phyloP scores from a whole-genome alignment of 2,797 vertebrate species.

The Halcyon leucocephala region DNA sequence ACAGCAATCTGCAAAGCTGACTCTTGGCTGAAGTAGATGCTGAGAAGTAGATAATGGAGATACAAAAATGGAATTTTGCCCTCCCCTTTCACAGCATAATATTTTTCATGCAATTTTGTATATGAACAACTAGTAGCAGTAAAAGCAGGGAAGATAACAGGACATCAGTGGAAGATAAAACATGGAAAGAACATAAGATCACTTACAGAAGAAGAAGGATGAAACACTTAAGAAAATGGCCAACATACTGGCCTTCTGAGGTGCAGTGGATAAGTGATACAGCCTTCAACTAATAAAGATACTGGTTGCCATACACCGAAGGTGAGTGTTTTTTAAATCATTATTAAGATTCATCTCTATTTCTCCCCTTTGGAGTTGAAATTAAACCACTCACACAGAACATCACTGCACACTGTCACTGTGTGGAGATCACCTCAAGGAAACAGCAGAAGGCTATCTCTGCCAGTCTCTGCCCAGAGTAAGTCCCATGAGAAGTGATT shows the following conservation, averaged over 20 bases:
- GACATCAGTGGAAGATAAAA: background rate
- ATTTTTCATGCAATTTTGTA: background rate
- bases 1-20: background rate
- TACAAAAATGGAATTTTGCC: background rate
- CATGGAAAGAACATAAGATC: background rate
- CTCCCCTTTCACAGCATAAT: background rate
- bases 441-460: background rate
- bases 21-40: background rate
- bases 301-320: background rate
- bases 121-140: background rate
- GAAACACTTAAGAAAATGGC: background rate
- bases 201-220: background rate
- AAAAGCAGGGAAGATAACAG: background rate
- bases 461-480: background rate
- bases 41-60: background rate
- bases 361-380: background rate
- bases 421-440: background rate
- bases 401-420: background rate
- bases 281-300: background rate
- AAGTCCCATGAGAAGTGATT: background rate
- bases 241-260: background rate
- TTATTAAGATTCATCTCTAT: background rate
- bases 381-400: background rate
- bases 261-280: background rate
- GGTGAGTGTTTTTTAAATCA: background rate